Percentiles rank a stretch among this genome's conserved stretches.
Evolutionary conservation across 2,888 invertebrate genomes (phyloP).

Genomic region (Agrotis puta): DNA sequence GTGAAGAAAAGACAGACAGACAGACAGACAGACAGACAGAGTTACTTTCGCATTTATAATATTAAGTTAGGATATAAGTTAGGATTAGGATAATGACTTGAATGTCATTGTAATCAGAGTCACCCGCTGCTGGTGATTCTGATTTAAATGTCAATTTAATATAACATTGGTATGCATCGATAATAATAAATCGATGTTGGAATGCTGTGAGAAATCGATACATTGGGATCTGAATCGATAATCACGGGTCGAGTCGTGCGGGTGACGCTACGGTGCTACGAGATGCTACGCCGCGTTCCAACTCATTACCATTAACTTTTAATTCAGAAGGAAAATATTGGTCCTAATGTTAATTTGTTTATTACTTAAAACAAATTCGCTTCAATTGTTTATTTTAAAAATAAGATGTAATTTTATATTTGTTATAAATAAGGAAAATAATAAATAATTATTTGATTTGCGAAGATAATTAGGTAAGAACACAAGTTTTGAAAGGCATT

Average conservation of each 20-base stretch:
- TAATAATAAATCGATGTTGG: conserved; percentile 20
- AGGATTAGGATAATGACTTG: too few relatives aligned
- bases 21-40: too few relatives aligned
- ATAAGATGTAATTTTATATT: neutral
- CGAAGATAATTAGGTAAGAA: neutral
- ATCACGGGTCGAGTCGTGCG: conserved; percentile 44
- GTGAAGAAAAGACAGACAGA: too few relatives aligned
- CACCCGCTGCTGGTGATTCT: neutral
- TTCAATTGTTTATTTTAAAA: neutral
- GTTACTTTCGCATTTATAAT: too few relatives aligned
- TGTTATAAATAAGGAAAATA: too few relatives aligned
- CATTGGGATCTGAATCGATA: conserved; percentile 34
- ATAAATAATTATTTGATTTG: neutral
- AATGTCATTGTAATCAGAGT: conserved; percentile 25
- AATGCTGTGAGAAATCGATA: conserved; percentile 33
- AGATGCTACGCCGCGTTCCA: conserved; percentile 13
- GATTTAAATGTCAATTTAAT: conserved; percentile 24
- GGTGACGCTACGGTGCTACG: conserved; percentile 20
- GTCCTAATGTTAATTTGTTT: neutral
- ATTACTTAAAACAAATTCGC: neutral
- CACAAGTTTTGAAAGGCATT: neutral
- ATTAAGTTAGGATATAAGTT: too few relatives aligned
- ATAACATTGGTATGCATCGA: conserved; percentile 32
- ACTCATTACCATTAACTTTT: conserved; percentile 30
- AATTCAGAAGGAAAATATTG: conserved; percentile 7